Conservation (phyloP, 2,113 vertebrate genomes). For the Psittacara wagleri region DNA sequence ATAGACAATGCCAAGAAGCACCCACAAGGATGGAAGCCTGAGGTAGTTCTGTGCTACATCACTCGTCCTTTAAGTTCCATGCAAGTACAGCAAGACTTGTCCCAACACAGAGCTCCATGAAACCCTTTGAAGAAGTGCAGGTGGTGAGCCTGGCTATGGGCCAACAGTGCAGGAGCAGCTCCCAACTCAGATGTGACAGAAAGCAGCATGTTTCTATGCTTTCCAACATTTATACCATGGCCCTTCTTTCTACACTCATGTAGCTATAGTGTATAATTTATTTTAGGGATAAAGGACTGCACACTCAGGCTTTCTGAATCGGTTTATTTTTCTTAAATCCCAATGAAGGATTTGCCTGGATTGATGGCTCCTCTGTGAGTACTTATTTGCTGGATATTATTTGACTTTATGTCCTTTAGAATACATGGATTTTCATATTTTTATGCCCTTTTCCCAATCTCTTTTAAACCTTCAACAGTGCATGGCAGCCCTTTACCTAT, state of each 20-base stretch:
- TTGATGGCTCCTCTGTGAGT: slow-evolving; percentile 86
- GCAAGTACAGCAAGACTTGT: neutral
- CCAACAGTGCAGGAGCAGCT: neutral
- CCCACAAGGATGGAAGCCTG: neutral
- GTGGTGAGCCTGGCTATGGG: neutral
- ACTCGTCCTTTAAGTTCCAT: neutral
- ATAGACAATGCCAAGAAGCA: neutral
- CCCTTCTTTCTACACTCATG: neutral
- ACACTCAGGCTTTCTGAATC: slow-evolving; percentile 78
- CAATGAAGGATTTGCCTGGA: slow-evolving; percentile 83
- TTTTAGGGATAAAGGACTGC: slow-evolving; percentile 47
- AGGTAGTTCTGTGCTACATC: neutral
- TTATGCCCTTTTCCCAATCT: neutral
- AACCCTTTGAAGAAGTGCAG: neutral
- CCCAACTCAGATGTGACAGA: neutral
- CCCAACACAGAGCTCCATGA: neutral
- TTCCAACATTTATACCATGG: neutral
- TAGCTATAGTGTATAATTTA: neutral
- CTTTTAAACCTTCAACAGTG: neutral
- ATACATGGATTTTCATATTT: neutral
- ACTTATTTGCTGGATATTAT: neutral
- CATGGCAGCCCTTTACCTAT: neutral
- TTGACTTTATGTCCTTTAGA: neutral
- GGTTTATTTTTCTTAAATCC: slow-evolving; percentile 78
- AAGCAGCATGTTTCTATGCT: neutral